These are phyloP conservation scores for Hystrix cristata DNA, from an alignment of 2,113 vertebrate species.

Conservation along the genomic window DNA sequence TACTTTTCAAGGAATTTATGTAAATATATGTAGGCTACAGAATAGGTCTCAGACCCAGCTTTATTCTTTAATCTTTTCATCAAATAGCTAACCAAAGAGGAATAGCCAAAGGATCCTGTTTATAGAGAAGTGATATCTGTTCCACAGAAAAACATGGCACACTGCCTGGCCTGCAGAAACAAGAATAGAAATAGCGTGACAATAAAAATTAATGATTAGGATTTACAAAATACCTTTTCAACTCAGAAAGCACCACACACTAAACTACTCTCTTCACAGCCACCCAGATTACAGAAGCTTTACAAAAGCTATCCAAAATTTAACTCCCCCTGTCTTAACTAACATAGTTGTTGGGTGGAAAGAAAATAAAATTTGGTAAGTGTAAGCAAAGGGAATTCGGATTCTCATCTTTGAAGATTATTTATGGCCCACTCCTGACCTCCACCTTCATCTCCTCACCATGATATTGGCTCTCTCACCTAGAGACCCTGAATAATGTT, in stretches of 20 bases:
- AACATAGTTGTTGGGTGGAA: background rate
- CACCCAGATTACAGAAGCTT: background rate
- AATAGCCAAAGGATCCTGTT: constrained; percentile 67
- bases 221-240: constrained; percentile 70
- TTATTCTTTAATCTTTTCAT: constrained; percentile 84
- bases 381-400: constrained; percentile 12
- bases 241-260: constrained; percentile 4
- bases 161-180: constrained; percentile 33
- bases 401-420: background rate
- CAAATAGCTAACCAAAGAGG: constrained; percentile 71
- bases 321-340: background rate
- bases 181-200: constrained; percentile 44
- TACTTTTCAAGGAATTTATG: constrained; percentile 84
- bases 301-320: background rate
- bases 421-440: background rate
- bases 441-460: background rate
- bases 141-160: constrained; percentile 56
- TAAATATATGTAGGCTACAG: constrained; percentile 83
- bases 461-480: background rate
- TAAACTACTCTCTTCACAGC: constrained; percentile 2
- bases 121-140: constrained; percentile 61
- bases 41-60: constrained; percentile 79
- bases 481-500: background rate
- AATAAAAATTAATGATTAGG: constrained; percentile 63
- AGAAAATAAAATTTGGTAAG: background rate